Evolutionary conservation across 2,113 vertebrate species (phyloP).

Genomic region (Orcinus orca): DNA sequence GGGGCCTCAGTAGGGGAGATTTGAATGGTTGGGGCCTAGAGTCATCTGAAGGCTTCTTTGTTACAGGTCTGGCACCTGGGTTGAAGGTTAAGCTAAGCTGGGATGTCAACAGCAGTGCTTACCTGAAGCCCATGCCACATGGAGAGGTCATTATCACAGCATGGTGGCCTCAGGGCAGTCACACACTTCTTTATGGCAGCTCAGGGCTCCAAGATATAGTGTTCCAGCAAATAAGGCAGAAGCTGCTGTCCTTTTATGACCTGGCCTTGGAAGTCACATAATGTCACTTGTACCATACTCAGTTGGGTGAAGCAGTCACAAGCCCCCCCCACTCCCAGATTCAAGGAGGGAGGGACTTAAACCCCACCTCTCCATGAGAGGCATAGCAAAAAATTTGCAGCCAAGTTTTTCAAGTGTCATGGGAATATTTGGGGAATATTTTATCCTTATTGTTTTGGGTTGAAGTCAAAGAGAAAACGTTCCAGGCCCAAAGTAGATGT

Average conservation of each 20-base stretch:
- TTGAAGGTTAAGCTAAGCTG: not conserved
- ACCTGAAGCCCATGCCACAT: not conserved
- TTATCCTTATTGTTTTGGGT: not conserved
- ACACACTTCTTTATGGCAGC: not conserved
- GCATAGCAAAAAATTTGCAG: not conserved
- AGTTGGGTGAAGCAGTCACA: not conserved
- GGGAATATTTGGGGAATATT: not conserved
- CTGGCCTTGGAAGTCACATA: not conserved
- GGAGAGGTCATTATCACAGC: not conserved
- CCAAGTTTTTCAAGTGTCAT: not conserved
- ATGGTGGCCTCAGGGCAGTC: not conserved
- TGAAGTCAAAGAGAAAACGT: slow-evolving; percentile 23
- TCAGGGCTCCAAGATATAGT: not conserved
- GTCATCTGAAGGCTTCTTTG: not conserved
- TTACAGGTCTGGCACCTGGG: not conserved
- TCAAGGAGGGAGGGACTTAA: not conserved
- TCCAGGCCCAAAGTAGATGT: not conserved
- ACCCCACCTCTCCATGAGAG: not conserved
- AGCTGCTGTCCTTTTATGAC: not conserved
- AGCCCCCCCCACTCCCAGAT: not conserved
- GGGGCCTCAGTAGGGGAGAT: not conserved
- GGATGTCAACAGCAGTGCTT: not conserved
- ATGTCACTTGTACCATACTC: not conserved
- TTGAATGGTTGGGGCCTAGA: not conserved
- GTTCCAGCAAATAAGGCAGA: not conserved